Base-by-base conservation (phyloP, 2,113 vertebrate species). In the Herpetotheres cachinnans region DNA sequence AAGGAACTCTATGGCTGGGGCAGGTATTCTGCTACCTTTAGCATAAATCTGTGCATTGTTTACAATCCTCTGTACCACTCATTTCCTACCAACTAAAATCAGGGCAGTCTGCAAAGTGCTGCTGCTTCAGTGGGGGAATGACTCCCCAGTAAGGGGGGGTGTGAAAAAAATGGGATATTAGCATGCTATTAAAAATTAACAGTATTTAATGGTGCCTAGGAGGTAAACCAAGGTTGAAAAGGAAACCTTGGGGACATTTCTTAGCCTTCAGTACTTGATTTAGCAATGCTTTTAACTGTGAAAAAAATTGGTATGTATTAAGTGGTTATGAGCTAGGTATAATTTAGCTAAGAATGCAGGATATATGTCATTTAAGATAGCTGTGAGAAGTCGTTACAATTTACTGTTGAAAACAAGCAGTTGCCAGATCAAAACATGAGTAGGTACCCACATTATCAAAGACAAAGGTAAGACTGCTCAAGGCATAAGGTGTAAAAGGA, bases 181-280 rank as follows among this genome's bases (percentile, higher is more conserved):
- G 47, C 10, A 55, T 19, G 26, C 38, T 74, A 79, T 96, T 92
- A 96, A 95, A 92, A 96, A 95, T 89, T 89, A 87, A 93, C 63
- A 34, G 40, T 84, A 42, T 91, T 89, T 96, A 95, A 89, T 93
- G 86, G 65, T 86, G 81, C 77, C 69, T 84, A 38, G 83, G 44
- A 78, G 91, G 77, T 42, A 95, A 95, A 92, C 29, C 77, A 86
- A 92, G 77, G 77, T 89, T 94, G 80, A 78, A 71, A 87, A 91
- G 24, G 83, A 92, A 93, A 63, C 83, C 69, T 5, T 63, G 77
- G 89, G 67, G 86, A 71, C 36, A 42, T 94, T 89, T 81, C 4
- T 10, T 44, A 30, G 65, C 47, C 65, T 82, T 86, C 73, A 34
- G 61, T 66, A 38, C 9, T 74, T 63, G 71, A 89, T 89, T 91